Percentiles rank a stretch among this genome's conserved stretches.
Conservation (phyloP, 1,140 invertebrate genomes). For the Cyrtorhinus lividipennis region DNA sequence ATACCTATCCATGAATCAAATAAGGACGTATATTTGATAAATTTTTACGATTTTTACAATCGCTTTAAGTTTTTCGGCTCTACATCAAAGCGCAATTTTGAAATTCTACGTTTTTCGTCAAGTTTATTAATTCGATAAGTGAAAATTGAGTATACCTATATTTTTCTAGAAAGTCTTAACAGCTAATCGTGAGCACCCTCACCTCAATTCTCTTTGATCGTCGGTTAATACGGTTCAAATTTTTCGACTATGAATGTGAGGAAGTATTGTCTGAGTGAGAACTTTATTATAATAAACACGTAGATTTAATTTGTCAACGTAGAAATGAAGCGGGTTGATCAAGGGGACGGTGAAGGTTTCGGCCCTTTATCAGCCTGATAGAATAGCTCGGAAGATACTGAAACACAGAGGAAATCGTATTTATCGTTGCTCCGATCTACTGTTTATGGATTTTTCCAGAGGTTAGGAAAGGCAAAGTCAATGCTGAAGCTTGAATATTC, state of each 20-base stretch:
- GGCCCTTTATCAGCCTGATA: background rate
- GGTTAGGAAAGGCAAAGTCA: background rate
- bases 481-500: background rate
- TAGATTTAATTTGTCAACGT: background rate
- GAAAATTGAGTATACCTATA: background rate
- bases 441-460: background rate
- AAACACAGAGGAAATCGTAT: background rate
- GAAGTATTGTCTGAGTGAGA: constrained; percentile 1
- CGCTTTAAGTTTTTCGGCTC: background rate
- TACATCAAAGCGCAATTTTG: background rate
- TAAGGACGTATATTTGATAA: background rate
- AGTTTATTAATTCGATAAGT: no score
- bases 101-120: background rate
- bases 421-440: background rate
- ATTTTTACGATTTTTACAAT: background rate
- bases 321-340: background rate
- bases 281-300: background rate
- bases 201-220: background rate
- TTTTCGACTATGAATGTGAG: background rate
- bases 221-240: background rate
- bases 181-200: background rate
- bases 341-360: constrained; percentile 2
- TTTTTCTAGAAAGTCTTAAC: background rate
- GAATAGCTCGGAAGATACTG: background rate
- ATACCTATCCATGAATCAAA: background rate